phyloP scores from a whole-genome alignment of 2,797 vertebrate species.

The Monodelphis domestica region DNA sequence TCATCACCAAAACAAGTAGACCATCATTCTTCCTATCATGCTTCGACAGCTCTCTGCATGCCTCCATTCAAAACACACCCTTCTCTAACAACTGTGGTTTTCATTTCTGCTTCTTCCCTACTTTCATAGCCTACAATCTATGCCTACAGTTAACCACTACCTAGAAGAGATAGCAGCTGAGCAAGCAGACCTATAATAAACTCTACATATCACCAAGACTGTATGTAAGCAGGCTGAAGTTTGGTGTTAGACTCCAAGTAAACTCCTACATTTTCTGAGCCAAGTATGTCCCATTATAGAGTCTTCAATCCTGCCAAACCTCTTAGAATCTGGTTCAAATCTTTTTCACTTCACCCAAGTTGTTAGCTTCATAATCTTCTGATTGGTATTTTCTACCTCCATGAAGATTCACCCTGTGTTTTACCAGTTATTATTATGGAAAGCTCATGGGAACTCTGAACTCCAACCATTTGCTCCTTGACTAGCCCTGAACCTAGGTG shows the following conservation, averaged over 20 bases:
- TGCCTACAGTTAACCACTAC: not conserved
- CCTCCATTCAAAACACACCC: not conserved
- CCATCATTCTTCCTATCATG: not conserved
- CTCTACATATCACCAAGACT: not conserved
- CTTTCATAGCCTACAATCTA: not conserved
- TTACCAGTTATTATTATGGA: not conserved
- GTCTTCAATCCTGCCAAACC: not conserved
- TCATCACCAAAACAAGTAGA: not conserved
- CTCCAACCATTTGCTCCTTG: not conserved
- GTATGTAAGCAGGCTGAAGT: not conserved
- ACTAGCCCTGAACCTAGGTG: not conserved
- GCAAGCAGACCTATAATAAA: not conserved
- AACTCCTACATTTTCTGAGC: not conserved
- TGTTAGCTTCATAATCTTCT: not conserved
- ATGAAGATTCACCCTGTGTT: not conserved
- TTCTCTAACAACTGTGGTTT: not conserved
- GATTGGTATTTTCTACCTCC: not conserved
- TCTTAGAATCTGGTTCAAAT: not conserved
- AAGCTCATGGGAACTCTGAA: not conserved
- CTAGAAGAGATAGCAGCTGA: not conserved
- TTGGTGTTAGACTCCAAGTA: not conserved
- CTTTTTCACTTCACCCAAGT: not conserved
- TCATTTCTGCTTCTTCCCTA: not conserved
- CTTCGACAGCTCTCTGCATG: not conserved
- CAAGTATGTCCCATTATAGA: not conserved